A percentile compares a stretch with the other conserved stretches of the same genome.
These are phyloP conservation scores for Clarias magur DNA, from an alignment of 2,113 vertebrate genomes.

Conservation along the genomic window DNA sequence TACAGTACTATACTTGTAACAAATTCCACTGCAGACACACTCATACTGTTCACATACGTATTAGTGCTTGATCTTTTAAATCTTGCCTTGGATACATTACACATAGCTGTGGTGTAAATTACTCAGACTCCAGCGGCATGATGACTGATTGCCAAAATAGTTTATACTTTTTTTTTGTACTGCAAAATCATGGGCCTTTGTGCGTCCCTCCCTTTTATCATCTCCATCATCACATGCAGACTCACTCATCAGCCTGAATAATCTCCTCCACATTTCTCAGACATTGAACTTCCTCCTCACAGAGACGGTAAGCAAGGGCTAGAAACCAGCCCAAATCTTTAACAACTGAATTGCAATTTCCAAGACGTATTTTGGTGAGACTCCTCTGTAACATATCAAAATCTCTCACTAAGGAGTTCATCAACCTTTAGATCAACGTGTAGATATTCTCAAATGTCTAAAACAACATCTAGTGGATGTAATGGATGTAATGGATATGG, in stretches of 20 bases:
- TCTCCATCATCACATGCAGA: slow-evolving; percentile 77
- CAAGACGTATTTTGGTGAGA: slow-evolving; percentile 30
- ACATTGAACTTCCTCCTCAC: slow-evolving; percentile 22
- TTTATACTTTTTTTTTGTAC: not conserved
- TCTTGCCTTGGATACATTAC: slow-evolving; percentile 37
- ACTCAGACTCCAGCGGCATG: slow-evolving; percentile 5
- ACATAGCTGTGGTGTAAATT: slow-evolving; percentile 17
- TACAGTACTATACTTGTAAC: not conserved
- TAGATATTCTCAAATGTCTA: not conserved
- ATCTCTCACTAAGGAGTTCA: slow-evolving; percentile 30
- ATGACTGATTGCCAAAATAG: slow-evolving; percentile 23
- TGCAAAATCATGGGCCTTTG: not conserved
- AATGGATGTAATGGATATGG: slow-evolving; percentile 13
- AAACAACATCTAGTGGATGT: slow-evolving; percentile 3
- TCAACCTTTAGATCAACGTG: slow-evolving; percentile 31
- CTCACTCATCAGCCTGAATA: slow-evolving; percentile 63
- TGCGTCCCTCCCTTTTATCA: slow-evolving; percentile 86
- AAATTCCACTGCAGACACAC: not conserved
- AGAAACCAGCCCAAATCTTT: slow-evolving; percentile 34
- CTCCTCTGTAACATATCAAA: slow-evolving; percentile 23
- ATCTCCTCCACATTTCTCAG: slow-evolving; percentile 45
- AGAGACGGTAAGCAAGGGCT: slow-evolving; percentile 9
- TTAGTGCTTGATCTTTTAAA: slow-evolving; percentile 20
- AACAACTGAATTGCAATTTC: slow-evolving; percentile 11
- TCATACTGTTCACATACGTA: not conserved